Evolutionary conservation across 2,888 invertebrate genomes (phyloP).

Genomic region (Trachelus iudaicus): DNA sequence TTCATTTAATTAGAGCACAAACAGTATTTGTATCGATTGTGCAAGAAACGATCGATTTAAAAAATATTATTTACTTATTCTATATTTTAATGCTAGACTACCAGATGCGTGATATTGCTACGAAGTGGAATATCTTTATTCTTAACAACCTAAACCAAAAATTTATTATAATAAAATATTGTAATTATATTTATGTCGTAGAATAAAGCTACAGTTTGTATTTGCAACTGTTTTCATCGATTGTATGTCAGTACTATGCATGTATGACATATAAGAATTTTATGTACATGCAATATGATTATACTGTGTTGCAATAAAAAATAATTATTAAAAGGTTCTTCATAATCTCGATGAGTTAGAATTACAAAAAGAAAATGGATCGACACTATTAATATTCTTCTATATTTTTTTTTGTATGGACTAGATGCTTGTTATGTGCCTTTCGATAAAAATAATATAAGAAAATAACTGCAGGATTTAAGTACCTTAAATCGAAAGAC

Average conservation of each 20-base stretch:
- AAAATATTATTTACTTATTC: background rate
- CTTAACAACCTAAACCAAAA: conserved; percentile 5
- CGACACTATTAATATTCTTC: background rate
- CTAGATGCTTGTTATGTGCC: background rate
- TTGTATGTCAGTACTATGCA: background rate
- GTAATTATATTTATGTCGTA: conserved; percentile 1
- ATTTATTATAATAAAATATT: background rate
- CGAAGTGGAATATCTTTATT: background rate
- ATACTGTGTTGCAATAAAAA: background rate
- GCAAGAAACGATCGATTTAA: background rate
- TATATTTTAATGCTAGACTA: background rate
- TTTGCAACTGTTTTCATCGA: background rate
- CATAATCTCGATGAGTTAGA: background rate
- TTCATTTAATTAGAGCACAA: background rate
- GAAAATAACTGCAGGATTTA: background rate
- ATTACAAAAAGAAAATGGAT: background rate
- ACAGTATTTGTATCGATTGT: background rate
- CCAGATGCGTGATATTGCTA: background rate
- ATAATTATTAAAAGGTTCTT: background rate
- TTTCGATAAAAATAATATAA: background rate
- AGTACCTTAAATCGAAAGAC: background rate
- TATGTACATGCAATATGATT: background rate
- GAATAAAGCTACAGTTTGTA: background rate
- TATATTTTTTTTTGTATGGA: background rate
- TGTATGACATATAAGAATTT: background rate